phyloP scores from a whole-genome alignment of 2,797 vertebrate genomes.

The Aldrovandia affinis region DNA sequence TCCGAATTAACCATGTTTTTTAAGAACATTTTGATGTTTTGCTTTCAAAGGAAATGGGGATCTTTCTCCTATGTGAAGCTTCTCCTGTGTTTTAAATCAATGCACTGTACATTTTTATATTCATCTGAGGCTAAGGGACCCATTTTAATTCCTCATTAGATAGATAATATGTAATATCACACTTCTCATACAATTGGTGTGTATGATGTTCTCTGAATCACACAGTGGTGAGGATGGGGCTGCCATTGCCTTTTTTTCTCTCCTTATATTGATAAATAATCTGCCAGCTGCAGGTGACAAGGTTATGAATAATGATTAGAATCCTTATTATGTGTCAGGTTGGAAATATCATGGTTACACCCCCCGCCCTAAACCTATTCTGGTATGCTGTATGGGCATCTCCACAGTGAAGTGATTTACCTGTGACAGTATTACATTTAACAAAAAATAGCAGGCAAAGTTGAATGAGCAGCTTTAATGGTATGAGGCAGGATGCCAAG shows the following conservation, averaged over 20 bases:
- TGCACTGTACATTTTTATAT: background rate
- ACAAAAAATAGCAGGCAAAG: constrained; percentile 19
- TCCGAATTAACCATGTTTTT: background rate
- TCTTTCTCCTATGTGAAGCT: background rate
- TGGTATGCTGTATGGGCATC: constrained; percentile 23
- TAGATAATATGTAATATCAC: constrained; percentile 19
- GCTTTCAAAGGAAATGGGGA: background rate
- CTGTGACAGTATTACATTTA: constrained; percentile 30
- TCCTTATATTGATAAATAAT: constrained; percentile 38
- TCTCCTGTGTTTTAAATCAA: background rate
- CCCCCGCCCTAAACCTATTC: background rate
- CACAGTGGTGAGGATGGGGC: constrained; percentile 16
- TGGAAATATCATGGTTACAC: constrained; percentile 24
- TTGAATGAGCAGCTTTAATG: constrained; percentile 6
- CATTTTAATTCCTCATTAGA: constrained; percentile 20
- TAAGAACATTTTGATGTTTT: background rate
- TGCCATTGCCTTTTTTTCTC: constrained; percentile 37
- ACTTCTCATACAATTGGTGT: background rate
- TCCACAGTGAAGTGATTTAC: constrained; percentile 21
- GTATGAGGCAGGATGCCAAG: constrained; percentile 32
- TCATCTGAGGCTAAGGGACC: constrained; percentile 5
- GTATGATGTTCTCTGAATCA: constrained; percentile 1
- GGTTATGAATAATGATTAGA: background rate
- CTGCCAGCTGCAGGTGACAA: constrained; percentile 19
- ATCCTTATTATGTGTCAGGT: background rate